A percentile compares a stretch with the other conserved stretches of the same genome.
phyloP scores from a whole-genome alignment of 2,113 vertebrate genomes.

The Tachysurus vachellii region DNA sequence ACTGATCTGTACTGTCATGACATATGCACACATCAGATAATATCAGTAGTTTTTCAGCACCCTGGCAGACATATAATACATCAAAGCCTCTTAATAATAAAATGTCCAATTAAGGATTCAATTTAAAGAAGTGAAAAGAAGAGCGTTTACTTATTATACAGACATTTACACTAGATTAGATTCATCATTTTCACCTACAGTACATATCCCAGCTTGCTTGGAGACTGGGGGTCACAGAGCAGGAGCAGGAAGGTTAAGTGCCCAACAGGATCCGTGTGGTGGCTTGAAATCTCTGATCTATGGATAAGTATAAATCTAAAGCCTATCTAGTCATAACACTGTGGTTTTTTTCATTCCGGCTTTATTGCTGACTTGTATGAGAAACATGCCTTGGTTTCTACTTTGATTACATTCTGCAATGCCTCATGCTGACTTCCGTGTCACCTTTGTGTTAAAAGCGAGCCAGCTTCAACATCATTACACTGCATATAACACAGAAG shows the following conservation, averaged over 20 bases:
- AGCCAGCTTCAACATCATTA: neutral
- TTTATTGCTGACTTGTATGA: neutral
- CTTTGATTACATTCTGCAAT: constrained; percentile 14
- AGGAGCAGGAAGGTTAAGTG: neutral
- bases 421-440: neutral
- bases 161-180: neutral
- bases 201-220: neutral
- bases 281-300: neutral
- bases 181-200: neutral
- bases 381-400: neutral
- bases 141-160: neutral
- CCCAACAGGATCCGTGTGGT: neutral
- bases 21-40: neutral
- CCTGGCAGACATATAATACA: neutral
- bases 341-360: neutral
- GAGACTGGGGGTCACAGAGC: neutral
- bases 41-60: neutral
- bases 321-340: neutral
- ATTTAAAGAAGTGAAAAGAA: neutral
- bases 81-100: neutral
- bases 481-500: constrained; percentile 34
- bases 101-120: neutral
- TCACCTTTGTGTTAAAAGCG: neutral
- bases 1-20: neutral
- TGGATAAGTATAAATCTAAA: neutral